Percentiles rank a stretch among this genome's conserved stretches.
These are phyloP conservation scores for Crocuta crocuta DNA, from an alignment of 2,113 vertebrate genomes.

Conservation along the genomic window DNA sequence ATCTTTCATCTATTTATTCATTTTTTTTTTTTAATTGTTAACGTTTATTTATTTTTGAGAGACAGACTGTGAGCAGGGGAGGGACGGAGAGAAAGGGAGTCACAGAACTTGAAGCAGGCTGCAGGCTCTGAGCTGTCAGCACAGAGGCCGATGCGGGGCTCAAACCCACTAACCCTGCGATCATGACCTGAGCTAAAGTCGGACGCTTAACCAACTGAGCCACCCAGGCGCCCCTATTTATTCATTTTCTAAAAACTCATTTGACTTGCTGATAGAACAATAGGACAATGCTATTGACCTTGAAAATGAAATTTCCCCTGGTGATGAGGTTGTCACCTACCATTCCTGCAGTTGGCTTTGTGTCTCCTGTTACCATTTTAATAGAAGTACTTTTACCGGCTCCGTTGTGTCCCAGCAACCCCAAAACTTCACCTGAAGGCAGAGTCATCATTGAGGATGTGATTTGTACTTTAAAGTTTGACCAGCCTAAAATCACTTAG, in stretches of 20 bases:
- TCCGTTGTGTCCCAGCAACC: slow-evolving; percentile 94
- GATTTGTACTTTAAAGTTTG: neutral
- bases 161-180: too few relatives aligned
- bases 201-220: too few relatives aligned
- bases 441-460: neutral
- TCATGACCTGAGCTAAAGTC: too few relatives aligned
- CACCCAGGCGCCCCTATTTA: too few relatives aligned
- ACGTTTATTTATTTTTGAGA: too few relatives aligned
- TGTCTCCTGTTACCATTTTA: slow-evolving; percentile 92
- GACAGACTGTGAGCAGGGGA: too few relatives aligned
- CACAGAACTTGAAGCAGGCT: too few relatives aligned
- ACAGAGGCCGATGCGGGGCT: too few relatives aligned
- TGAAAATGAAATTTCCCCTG: neutral
- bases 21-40: too few relatives aligned
- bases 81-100: too few relatives aligned
- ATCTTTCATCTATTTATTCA: neutral
- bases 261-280: neutral
- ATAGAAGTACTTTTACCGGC: slow-evolving; percentile 94
- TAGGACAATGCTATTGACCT: neutral
- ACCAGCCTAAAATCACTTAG: neutral
- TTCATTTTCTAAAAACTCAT: neutral
- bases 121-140: too few relatives aligned
- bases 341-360: slow-evolving; percentile 91
- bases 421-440: slow-evolving; percentile 93
- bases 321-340: slow-evolving; percentile 72